A percentile compares a stretch with the other conserved stretches of the same genome.
phyloP scores from a whole-genome alignment of 1,140 invertebrate genomes.

The Anthonomus grandis region DNA sequence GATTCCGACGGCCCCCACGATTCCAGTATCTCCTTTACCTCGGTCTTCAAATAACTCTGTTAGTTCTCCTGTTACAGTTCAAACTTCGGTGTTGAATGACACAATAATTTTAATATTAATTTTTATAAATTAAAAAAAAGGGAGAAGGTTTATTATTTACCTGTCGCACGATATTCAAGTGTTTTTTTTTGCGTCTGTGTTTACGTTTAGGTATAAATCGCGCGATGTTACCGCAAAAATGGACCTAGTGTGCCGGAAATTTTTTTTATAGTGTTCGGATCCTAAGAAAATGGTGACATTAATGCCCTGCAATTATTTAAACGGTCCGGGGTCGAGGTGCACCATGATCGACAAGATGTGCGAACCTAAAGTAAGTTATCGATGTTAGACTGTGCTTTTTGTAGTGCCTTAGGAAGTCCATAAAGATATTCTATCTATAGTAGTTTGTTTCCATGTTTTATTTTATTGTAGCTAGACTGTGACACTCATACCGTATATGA shows the following conservation, averaged over 20 bases:
- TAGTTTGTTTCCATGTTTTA: no score
- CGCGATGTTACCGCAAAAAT: not conserved
- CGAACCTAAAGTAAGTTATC: constrained; percentile 53
- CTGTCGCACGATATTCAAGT: no score
- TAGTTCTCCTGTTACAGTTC: constrained; percentile 17
- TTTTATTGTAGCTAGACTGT: no score
- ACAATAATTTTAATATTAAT: not conserved
- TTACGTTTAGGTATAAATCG: not conserved
- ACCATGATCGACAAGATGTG: constrained; percentile 58
- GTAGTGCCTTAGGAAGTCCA: no score
- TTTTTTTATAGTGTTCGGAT: constrained; percentile 13
- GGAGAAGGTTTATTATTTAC: no score
- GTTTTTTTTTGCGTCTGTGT: no score
- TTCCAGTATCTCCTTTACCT: constrained; percentile 21
- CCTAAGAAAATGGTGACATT: constrained; percentile 54
- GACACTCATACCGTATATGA: no score
- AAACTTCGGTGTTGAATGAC: constrained; percentile 8
- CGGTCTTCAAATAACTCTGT: constrained; percentile 17
- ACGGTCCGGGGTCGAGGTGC: constrained; percentile 50
- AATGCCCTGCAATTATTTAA: constrained; percentile 55
- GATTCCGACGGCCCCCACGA: not conserved
- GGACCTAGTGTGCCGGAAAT: not conserved
- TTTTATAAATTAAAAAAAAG: not conserved
- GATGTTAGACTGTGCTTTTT: no score
- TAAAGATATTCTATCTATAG: no score